Evolutionary conservation across 2,797 vertebrate species (phyloP).

Genomic region (Myotis vivesi): DNA sequence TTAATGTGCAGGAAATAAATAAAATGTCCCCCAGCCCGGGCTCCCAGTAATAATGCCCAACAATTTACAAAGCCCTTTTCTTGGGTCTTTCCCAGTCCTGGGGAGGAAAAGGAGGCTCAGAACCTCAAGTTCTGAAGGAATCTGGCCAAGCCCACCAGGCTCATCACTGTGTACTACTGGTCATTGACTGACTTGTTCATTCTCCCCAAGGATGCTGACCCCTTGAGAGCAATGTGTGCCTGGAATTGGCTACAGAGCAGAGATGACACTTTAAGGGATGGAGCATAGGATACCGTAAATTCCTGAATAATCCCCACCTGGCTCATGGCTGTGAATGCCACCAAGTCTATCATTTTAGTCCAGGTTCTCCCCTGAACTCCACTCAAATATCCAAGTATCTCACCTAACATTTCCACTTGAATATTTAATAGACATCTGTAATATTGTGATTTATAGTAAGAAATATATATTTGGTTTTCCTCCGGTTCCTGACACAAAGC

Average conservation of each 20-base stretch:
- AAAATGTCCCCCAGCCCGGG: background rate
- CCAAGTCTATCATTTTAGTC: background rate
- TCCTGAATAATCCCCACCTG: background rate
- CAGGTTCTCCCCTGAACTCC: background rate
- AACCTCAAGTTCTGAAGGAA: background rate
- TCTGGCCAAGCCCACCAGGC: background rate
- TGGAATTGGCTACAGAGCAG: background rate
- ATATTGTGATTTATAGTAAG: background rate
- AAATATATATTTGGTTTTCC: background rate
- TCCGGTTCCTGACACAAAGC: background rate
- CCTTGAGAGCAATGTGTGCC: background rate
- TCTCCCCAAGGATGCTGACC: background rate
- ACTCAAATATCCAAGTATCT: background rate
- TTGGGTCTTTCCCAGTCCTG: background rate
- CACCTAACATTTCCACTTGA: background rate
- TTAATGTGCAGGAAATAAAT: slow-evolving; percentile 44
- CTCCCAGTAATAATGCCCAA: background rate
- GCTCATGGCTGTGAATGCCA: background rate
- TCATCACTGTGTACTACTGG: no score
- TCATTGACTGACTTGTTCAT: background rate
- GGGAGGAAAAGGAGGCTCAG: background rate
- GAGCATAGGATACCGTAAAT: background rate
- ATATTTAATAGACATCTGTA: background rate
- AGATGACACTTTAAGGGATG: background rate
- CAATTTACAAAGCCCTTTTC: background rate